Evolutionary conservation across 2,113 vertebrate genomes (phyloP).

Genomic region (Tympanuchus pallidicinctus): DNA sequence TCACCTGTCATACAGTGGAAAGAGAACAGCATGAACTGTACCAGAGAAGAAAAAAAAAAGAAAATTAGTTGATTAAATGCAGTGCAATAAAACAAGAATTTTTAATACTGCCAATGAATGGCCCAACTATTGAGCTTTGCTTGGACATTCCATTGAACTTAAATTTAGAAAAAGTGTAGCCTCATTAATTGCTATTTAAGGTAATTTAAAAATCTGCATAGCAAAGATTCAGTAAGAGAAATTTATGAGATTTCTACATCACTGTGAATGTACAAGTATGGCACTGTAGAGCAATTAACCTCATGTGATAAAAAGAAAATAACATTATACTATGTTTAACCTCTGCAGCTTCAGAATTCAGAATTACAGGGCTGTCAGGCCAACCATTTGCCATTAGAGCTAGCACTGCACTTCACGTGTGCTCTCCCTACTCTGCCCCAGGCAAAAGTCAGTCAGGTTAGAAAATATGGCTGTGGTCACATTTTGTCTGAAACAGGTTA

Average conservation of each 20-base stretch:
- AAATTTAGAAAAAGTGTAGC: not conserved
- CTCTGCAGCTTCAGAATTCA: not conserved
- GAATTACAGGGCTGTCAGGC: not conserved
- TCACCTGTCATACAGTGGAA: not conserved
- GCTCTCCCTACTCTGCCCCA: not conserved
- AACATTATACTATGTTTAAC: not conserved
- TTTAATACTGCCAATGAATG: constrained; percentile 5
- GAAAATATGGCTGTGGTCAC: not conserved
- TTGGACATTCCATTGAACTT: not conserved
- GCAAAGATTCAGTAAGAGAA: constrained; percentile 11
- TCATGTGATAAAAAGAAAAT: constrained; percentile 4
- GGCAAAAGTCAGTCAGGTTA: not conserved
- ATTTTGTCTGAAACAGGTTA: not conserved
- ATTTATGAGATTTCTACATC: not conserved
- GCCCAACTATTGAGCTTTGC: not conserved
- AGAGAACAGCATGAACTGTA: not conserved
- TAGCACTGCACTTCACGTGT: not conserved
- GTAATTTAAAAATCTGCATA: constrained; percentile 8
- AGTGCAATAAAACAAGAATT: constrained; percentile 3
- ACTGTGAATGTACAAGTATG: not conserved
- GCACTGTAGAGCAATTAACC: not conserved
- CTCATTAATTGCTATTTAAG: not conserved
- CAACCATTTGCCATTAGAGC: not conserved
- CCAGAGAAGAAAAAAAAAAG: constrained; percentile 13
- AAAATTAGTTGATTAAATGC: constrained; percentile 30